Conservation (phyloP, 1,140 invertebrate species). For the Himalopsyche phryganea region DNA sequence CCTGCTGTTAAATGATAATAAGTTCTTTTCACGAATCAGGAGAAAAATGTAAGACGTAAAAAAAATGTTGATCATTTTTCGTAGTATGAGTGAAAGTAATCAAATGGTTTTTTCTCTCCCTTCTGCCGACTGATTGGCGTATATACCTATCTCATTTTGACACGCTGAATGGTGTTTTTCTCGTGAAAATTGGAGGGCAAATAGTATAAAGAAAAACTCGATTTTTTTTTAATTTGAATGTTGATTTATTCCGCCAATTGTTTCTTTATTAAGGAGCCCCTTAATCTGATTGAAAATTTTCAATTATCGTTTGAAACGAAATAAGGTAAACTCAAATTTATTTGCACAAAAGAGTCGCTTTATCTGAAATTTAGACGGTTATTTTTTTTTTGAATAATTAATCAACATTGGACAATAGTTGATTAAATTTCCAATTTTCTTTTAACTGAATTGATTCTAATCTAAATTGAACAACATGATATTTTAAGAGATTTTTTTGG, state of each 20-base stretch:
- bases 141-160: not conserved
- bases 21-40: constrained; percentile 2
- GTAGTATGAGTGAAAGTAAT: constrained; percentile 13
- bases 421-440: too few species aligned
- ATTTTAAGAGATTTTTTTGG: too few species aligned
- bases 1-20: not conserved
- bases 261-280: too few species aligned
- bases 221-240: constrained; percentile 28
- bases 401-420: too few species aligned
- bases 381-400: too few species aligned
- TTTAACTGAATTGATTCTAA: too few species aligned
- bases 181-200: constrained; percentile 22
- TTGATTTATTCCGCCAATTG: constrained; percentile 23
- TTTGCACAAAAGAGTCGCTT: too few species aligned
- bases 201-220: constrained; percentile 21
- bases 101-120: constrained; percentile 18
- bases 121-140: not conserved
- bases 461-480: too few species aligned
- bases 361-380: too few species aligned
- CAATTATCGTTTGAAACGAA: too few species aligned
- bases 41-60: constrained; percentile 7
- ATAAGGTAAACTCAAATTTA: too few species aligned
- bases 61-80: constrained; percentile 25
- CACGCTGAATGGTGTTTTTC: constrained; percentile 16
- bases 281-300: too few species aligned